Base-by-base conservation (phyloP, 2,888 invertebrate species). In the Buathra laborator region DNA sequence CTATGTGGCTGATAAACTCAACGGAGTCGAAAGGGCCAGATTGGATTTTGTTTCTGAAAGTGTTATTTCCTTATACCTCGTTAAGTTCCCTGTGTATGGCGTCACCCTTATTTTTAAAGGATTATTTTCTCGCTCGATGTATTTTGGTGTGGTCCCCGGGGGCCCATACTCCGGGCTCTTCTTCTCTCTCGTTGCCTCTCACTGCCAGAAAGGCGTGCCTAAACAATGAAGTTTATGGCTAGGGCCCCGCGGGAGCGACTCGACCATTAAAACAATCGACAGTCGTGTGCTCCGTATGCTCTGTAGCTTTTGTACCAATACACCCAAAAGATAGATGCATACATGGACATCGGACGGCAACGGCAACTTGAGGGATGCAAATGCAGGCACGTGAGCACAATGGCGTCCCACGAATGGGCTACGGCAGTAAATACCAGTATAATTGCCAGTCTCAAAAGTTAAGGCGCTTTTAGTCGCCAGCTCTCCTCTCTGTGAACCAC, bases 141-240 rank as follows among this genome's bases (percentile, higher is more conserved):
- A 72, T 68, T 79, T 77, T 80, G 64, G 81, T 78, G 78, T 81
- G 81, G 84, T 84, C 84, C 80, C 77, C 78, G 78, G 70, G 77
- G 84, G 86, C 85, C 68, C 76, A 59, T n/a, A 66, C 67, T 68
- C 56, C 59, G 75, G 82, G 68, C 14, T 76, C 71, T 75, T 76
- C 82, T 64, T 59, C 66, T 66, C 76, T 53, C 79, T 68, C 62
- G 77, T 77, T 71, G 79, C 82, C 37, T 75, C 64, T 68, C 71
- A 72, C 82, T 82, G 84, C 80, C 82, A 90, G 92, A 92, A 92
- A 91, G 92, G 90, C 91, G 90, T 90, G 90, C 90, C 91, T 91
- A 91, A 93, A 93, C 93, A 93, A 93, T 92, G 93, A 92, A 92
- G 91, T 93, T 93, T 93, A 93, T 91, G 92, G 87, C 86, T 86